Evolutionary conservation across 1,140 invertebrate genomes (phyloP), one percentile per base, ranked within the genome.

Genomic region (Mercenaria mercenaria): DNA sequence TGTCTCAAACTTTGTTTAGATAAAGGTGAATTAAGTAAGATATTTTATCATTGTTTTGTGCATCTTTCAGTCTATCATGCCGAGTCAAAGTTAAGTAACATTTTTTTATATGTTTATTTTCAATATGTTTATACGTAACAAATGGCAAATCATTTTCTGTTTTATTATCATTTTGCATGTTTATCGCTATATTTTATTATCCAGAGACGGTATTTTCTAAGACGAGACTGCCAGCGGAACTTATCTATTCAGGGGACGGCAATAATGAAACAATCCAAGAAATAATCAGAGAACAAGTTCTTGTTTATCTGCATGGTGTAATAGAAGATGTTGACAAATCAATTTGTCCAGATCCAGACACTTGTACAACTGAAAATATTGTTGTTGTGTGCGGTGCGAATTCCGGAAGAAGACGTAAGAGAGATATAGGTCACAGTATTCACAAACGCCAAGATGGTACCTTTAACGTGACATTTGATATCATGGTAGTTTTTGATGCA

Each of bases 241-340:
- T 76, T 39, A 56, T 56, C 50, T 86, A 59, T 37, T 69, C 56
- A 1, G 84, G 84, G 23, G 72, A 86, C 47, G 76, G 84, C 20
- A 59, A 76, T 39, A 47, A 86, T 32, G 23, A 32, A 1, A 26
- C 29, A n/a, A 76, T 52, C 8, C n/a, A 77, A 39, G 67, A 76
- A n/a, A 23, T 10, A 1, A 52, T 86, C 20, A 86, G 41, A 76
- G 34, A 15, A 15, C 29, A 56, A 10, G 69, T 86, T 41, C 23
- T 86, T 0, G 59, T n/a, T 34, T 74, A 76, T 20, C 26, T 86
- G n/a, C 26, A 34, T 32, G 37, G 26, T 23, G 18, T 86, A n/a
- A 2, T 56, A 47, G 77, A 23, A 32, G 77, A 80, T 56, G 43
- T 80, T 32, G 77, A 80, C 34, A 47, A 80, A 15, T 80, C 77